Base-by-base conservation (phyloP, 2,113 vertebrate genomes). In the Gallinago paraguaiae region DNA sequence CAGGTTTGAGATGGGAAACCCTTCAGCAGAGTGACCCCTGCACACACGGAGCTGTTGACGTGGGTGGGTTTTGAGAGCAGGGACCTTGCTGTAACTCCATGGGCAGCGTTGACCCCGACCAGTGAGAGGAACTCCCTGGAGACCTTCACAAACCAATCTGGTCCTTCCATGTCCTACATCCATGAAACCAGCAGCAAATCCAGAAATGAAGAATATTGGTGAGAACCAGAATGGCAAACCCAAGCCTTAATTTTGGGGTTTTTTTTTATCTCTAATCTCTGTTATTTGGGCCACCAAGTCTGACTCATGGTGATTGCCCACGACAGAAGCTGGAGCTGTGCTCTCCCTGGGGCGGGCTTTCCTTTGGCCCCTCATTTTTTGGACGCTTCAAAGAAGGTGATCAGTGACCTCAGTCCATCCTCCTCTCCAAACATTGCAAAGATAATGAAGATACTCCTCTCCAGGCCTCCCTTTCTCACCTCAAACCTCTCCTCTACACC, bases 1-100 rank as follows among this genome's bases (percentile, higher is more conserved):
- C 30, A 25, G 50, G 41, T 64, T 54, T 45, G 57, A 13, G 10
- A 5, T 4, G 41, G 65, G 33, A 51, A 51, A 53, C 27, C 48
- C 59, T 39, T 20, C 33, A 7, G 65, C 60, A 31, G 20, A 13
- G 28, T 2, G 46, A 19, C 11, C 33, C 41, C 5, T 1, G 23
- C 2, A 2, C 18, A 0, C 0, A 9, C 5, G 50, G 28, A 27
- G 60, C 28, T 13, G 1, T 6, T 2, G 9, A 14, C 28, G 10
- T 9, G 1, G 24, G 1, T 6, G 25, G 25, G 1, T 46, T 65
- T 51, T 27, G 8, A 25, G 41, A 20, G 59, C 35, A 7, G 43
- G 35, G 67, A 11, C 48, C 30, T 30, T 41, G 57, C 48, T 30
- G 11, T 7, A 31, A n/a, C 4, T 1, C 11, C 10, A 1, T 0